phyloP scores from a whole-genome alignment of 2,797 vertebrate genomes.

The Anniella stebbinsi region DNA sequence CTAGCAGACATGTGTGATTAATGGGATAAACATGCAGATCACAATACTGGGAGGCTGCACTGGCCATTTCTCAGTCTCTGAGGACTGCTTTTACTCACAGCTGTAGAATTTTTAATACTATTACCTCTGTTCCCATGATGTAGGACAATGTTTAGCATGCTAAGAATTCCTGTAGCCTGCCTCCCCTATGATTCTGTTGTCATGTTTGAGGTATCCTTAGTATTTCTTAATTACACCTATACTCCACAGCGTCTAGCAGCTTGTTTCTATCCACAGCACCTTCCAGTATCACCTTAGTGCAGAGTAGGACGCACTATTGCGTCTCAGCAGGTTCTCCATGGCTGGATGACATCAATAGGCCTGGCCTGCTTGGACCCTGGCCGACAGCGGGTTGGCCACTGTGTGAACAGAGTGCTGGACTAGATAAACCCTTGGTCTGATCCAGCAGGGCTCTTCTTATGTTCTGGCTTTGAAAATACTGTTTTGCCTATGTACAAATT shows the following conservation, averaged over 20 bases:
- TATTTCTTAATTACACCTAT: background rate
- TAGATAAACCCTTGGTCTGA: too few relatives aligned
- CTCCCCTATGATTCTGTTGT: constrained; percentile 46
- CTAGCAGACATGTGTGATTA: constrained; percentile 72
- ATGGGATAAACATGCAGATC: constrained; percentile 75
- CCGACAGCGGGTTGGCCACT: too few relatives aligned
- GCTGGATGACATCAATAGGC: too few relatives aligned
- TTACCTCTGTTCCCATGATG: constrained; percentile 44
- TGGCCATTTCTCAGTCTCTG: constrained; percentile 68
- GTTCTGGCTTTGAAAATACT: too few relatives aligned
- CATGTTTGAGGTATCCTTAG: background rate
- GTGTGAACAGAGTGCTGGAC: too few relatives aligned
- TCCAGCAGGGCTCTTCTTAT: too few relatives aligned
- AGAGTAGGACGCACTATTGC: too few relatives aligned
- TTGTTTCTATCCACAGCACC: background rate
- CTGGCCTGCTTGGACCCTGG: too few relatives aligned
- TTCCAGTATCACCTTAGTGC: too few relatives aligned
- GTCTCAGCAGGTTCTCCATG: too few relatives aligned
- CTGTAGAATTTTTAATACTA: constrained; percentile 71
- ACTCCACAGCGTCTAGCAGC: background rate
- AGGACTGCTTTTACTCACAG: constrained; percentile 67
- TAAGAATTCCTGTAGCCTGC: constrained; percentile 48
- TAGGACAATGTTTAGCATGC: constrained; percentile 18
- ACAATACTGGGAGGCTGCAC: constrained; percentile 74
- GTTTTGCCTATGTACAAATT: too few relatives aligned